phyloP scores from a whole-genome alignment of 2,797 vertebrate genomes.

The Brotogeris chrysoptera region DNA sequence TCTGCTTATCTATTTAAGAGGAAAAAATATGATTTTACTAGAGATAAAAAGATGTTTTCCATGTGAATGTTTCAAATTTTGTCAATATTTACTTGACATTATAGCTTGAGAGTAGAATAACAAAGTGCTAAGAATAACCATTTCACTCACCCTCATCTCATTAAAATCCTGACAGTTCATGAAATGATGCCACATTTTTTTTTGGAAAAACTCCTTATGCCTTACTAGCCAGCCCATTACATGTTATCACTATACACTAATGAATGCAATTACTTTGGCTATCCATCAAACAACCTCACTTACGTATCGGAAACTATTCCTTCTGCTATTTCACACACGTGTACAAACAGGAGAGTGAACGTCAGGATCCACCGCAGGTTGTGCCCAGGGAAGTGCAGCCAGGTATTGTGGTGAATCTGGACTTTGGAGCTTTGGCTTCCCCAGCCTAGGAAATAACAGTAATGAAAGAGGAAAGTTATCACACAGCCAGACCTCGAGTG shows the following conservation, averaged over 20 bases:
- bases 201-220: accelerated
- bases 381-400: slow-evolving; percentile 98
- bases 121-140: background rate
- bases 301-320: slow-evolving; percentile 93
- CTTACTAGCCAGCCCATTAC: background rate
- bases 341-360: slow-evolving; percentile 92
- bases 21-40: background rate
- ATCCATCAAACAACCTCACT: slow-evolving; percentile 32
- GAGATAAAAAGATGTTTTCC: background rate
- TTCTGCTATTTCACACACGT: slow-evolving; percentile 96
- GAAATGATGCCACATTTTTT: background rate
- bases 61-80: background rate
- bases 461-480: background rate
- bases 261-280: background rate
- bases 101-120: background rate
- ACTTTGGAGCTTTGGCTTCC: slow-evolving; percentile 98
- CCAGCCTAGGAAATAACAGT: slow-evolving; percentile 82
- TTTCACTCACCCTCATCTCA: background rate
- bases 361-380: slow-evolving; percentile 97
- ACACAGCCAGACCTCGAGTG: background rate
- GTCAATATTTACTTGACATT: background rate
- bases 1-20: background rate
- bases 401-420: slow-evolving; percentile 98
- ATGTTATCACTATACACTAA: background rate
- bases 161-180: background rate